Percentiles rank a stretch among this genome's conserved stretches.
phyloP scores from a whole-genome alignment of 2,888 invertebrate species.

The Scaptomyza polygonia region DNA sequence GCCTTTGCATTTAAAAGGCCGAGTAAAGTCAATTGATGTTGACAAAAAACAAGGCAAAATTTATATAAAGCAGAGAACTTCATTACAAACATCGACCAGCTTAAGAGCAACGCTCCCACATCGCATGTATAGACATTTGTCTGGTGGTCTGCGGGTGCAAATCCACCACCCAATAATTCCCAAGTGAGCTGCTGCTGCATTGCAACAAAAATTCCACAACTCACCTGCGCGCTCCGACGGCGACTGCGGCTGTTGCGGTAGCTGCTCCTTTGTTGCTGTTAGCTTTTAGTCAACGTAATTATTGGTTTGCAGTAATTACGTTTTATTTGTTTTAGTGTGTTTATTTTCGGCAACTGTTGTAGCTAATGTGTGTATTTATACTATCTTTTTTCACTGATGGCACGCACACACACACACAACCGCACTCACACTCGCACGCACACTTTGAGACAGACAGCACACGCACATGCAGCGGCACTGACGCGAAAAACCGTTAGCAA shows the following conservation, averaged over 20 bases:
- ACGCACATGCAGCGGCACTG: slow-evolving; percentile 67
- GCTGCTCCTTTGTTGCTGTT: slow-evolving; percentile 8
- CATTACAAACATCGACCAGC: slow-evolving; percentile 30
- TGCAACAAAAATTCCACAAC: slow-evolving; percentile 70
- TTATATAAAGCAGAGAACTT: slow-evolving; percentile 17
- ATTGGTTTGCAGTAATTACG: slow-evolving; percentile 43
- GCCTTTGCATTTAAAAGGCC: slow-evolving; percentile 24
- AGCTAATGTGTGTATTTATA: slow-evolving; percentile 48
- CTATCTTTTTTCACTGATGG: slow-evolving; percentile 42
- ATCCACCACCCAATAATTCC: slow-evolving; percentile 61
- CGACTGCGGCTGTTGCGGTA: slow-evolving; percentile 23
- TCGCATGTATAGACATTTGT: slow-evolving; percentile 61
- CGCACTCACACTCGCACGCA: slow-evolving; percentile 49
- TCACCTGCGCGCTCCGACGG: slow-evolving; percentile 61
- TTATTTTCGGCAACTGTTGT: slow-evolving; percentile 52
- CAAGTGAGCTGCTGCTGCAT: slow-evolving; percentile 47
- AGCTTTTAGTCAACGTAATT: slow-evolving; percentile 50
- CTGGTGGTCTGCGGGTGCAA: slow-evolving; percentile 39
- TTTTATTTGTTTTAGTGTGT: slow-evolving; percentile 27
- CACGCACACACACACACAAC: slow-evolving; percentile 32
- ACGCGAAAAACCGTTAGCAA: slow-evolving; percentile 53
- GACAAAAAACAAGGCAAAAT: slow-evolving; percentile 10
- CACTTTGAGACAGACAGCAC: slow-evolving; percentile 41
- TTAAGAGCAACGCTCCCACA: slow-evolving; percentile 28
- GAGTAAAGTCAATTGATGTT: slow-evolving; percentile 24